phyloP scores from a whole-genome alignment of 2,113 vertebrate species.

The Hydrolagus affinis region DNA sequence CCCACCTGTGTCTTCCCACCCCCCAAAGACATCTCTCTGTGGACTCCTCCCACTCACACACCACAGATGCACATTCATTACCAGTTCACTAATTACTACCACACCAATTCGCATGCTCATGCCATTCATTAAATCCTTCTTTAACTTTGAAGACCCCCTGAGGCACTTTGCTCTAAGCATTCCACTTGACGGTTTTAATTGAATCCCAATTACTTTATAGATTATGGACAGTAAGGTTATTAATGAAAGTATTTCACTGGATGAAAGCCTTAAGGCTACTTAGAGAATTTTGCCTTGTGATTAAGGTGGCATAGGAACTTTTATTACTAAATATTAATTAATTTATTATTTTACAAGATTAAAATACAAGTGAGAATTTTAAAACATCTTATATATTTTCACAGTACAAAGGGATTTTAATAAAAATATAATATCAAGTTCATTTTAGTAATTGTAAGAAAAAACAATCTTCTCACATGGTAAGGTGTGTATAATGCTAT shows the following conservation, averaged over 20 bases:
- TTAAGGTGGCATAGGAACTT: too few relatives aligned
- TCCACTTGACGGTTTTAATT: slow-evolving; percentile 54
- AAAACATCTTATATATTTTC: not conserved
- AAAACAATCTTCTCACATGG: not conserved
- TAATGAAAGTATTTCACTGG: slow-evolving; percentile 48
- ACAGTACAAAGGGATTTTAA: slow-evolving; percentile 15
- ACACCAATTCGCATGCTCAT: slow-evolving; percentile 50
- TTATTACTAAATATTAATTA: not conserved
- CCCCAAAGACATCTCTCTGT: slow-evolving; percentile 45
- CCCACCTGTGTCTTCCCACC: slow-evolving; percentile 48
- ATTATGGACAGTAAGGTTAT: slow-evolving; percentile 50
- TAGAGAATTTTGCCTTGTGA: not conserved
- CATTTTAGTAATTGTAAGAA: not conserved
- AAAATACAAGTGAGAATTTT: slow-evolving; percentile 4
- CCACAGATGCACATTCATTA: slow-evolving; percentile 65
- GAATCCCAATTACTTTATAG: slow-evolving; percentile 58
- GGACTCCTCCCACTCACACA: slow-evolving; percentile 52
- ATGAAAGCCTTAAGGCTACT: not conserved
- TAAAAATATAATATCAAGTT: slow-evolving; percentile 10
- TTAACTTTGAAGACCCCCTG: slow-evolving; percentile 50
- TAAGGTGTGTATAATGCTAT: not conserved
- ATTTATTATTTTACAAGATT: not conserved
- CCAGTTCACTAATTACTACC: slow-evolving; percentile 54
- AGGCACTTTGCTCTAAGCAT: slow-evolving; percentile 42
- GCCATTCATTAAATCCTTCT: slow-evolving; percentile 57